Evolutionary conservation across 1,140 invertebrate species (phyloP).

Genomic region (Ditylenchus dipsaci): DNA sequence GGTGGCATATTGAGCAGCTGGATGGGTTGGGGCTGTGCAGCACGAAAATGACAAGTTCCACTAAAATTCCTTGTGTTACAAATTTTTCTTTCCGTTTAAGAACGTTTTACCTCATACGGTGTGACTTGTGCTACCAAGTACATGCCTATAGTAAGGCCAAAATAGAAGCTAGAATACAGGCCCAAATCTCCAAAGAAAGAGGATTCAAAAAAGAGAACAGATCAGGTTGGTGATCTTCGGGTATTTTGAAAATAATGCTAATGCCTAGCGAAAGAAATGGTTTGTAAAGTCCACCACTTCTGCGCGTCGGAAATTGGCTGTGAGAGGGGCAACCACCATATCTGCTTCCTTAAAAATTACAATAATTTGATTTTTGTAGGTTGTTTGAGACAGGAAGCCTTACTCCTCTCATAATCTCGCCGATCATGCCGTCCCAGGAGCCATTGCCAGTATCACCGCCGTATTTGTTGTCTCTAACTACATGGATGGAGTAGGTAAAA

Average conservation of each 20-base stretch:
- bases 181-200: constrained; percentile 66
- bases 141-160: constrained; percentile 67
- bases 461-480: constrained; percentile 90
- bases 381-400: constrained; percentile 12
- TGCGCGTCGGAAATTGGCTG: constrained; percentile 84
- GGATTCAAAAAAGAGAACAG: constrained; percentile 67
- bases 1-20: constrained; percentile 59
- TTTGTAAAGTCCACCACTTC: constrained; percentile 86
- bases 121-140: constrained; percentile 72
- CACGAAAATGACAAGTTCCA: constrained; percentile 66
- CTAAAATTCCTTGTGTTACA: constrained; percentile 59
- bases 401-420: constrained; percentile 75
- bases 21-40: constrained; percentile 61
- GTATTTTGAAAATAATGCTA: constrained; percentile 55
- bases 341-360: constrained; percentile 71
- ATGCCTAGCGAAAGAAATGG: constrained; percentile 40
- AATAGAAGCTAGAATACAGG: constrained; percentile 63
- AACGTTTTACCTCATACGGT: constrained; percentile 54
- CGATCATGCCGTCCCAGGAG: constrained; percentile 93
- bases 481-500: constrained; percentile 82
- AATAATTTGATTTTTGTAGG: not conserved
- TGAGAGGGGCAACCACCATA: constrained; percentile 84
- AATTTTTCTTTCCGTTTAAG: not conserved
- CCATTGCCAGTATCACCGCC: constrained; percentile 80
- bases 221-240: constrained; percentile 64